phyloP scores from a whole-genome alignment of 2,888 invertebrate species.

The Macaria liturata region DNA sequence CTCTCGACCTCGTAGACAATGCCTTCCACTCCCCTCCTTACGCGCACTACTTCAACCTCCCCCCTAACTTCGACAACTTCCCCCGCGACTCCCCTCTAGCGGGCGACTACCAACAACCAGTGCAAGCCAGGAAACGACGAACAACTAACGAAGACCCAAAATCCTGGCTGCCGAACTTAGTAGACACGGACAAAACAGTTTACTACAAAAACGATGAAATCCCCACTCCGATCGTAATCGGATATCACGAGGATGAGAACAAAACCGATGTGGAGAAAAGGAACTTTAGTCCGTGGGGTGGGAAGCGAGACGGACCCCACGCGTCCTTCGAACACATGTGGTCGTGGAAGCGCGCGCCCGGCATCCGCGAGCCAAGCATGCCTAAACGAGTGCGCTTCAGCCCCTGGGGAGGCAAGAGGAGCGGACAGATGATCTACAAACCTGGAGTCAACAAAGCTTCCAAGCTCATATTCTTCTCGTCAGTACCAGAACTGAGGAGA shows the following conservation, averaged over 20 bases:
- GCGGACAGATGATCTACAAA: slow-evolving; percentile 69
- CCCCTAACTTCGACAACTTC: slow-evolving; percentile 31
- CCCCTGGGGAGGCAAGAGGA: slow-evolving; percentile 77
- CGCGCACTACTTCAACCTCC: slow-evolving; percentile 52
- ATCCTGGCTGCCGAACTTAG: slow-evolving; percentile 54
- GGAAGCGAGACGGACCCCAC: slow-evolving; percentile 48
- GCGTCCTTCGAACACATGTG: slow-evolving; percentile 56
- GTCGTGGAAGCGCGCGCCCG: slow-evolving; percentile 67
- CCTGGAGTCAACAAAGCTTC: slow-evolving; percentile 59
- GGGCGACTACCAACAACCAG: slow-evolving; percentile 26
- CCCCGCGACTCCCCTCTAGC: slow-evolving; percentile 36
- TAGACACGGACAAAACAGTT: slow-evolving; percentile 54
- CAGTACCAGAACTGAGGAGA: slow-evolving; percentile 64
- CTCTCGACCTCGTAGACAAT: slow-evolving; percentile 50
- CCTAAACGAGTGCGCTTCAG: slow-evolving; percentile 76
- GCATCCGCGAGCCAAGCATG: slow-evolving; percentile 70
- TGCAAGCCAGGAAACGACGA: slow-evolving; percentile 39
- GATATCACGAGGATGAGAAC: slow-evolving; percentile 49
- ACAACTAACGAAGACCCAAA: slow-evolving; percentile 45
- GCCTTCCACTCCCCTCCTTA: slow-evolving; percentile 52
- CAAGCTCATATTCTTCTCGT: slow-evolving; percentile 63
- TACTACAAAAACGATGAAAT: slow-evolving; percentile 49
- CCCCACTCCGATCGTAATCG: slow-evolving; percentile 39
- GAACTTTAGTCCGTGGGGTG: slow-evolving; percentile 77
- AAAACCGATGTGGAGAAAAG: slow-evolving; percentile 53